Evolutionary conservation across 1,140 invertebrate genomes (phyloP).

Genomic region (Pantala flavescens): DNA sequence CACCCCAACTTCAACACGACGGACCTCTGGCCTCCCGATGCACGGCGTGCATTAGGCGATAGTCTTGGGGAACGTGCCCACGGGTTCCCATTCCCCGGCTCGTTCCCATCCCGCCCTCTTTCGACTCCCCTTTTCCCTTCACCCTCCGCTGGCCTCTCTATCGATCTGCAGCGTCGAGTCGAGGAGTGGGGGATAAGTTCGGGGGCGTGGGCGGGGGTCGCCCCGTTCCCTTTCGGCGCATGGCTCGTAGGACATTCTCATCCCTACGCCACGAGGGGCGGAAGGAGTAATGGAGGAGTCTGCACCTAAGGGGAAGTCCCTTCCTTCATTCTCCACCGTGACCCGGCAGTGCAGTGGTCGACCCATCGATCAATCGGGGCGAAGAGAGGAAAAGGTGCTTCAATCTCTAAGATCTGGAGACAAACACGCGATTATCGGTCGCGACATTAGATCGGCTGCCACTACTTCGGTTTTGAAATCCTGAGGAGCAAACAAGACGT

Average conservation of each 20-base stretch:
- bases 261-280: neutral
- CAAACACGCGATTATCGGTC: too few species aligned
- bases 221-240: neutral
- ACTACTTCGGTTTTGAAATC: too few species aligned
- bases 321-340: constrained; percentile 3
- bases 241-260: neutral
- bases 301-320: neutral
- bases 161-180: neutral
- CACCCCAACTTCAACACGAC: neutral
- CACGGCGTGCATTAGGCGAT: neutral
- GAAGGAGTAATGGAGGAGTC: neutral
- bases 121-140: neutral
- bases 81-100: neutral
- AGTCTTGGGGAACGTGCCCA: neutral
- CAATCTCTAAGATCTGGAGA: too few species aligned
- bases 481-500: too few species aligned
- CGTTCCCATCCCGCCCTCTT: neutral
- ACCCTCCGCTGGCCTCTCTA: neutral
- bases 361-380: neutral
- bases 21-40: neutral
- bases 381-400: neutral
- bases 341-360: constrained; percentile 5
- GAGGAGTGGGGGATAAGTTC: neutral
- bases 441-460: too few species aligned
- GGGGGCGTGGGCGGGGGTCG: neutral